Evolutionary conservation across 2,888 invertebrate species (phyloP).

Genomic region (Drosophila conformis): DNA sequence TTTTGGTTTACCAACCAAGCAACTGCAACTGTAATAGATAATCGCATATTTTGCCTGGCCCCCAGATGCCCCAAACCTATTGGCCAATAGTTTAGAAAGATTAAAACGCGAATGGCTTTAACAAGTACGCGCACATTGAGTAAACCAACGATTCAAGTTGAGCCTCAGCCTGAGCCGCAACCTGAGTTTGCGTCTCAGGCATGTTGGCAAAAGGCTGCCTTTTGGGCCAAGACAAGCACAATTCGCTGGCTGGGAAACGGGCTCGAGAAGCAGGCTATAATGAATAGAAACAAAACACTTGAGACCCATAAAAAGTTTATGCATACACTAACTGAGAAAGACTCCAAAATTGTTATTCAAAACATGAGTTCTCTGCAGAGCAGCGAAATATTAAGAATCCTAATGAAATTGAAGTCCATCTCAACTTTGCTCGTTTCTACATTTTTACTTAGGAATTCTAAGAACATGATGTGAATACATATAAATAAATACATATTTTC

Average conservation of each 20-base stretch:
- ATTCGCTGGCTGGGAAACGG: conserved; percentile 63
- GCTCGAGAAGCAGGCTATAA: conserved; percentile 42
- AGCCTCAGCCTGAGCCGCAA: conserved; percentile 26
- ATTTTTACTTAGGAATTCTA: background rate
- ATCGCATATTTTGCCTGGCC: conserved; percentile 47
- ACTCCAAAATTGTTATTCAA: background rate
- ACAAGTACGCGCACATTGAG: conserved; percentile 55
- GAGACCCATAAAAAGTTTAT: conserved; percentile 13
- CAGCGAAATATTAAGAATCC: background rate
- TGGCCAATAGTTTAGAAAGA: conserved; percentile 77
- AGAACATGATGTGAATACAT: background rate
- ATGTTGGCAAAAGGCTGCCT: conserved; percentile 25
- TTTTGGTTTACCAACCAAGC: conserved; percentile 49
- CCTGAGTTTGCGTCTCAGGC: conserved; percentile 9
- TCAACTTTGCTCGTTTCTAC: background rate
- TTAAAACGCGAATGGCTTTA: conserved; percentile 66
- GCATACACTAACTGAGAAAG: conserved; percentile 10
- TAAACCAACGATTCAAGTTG: conserved; percentile 43
- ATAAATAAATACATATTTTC: background rate
- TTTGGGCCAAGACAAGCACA: conserved; percentile 48
- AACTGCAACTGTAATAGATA: conserved; percentile 50
- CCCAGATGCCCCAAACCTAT: conserved; percentile 50
- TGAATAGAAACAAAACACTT: conserved; percentile 17
- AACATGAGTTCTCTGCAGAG: background rate
- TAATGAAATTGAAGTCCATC: background rate